phyloP scores from a whole-genome alignment of 1,140 invertebrate species.

The Tetragnatha versicolor region DNA sequence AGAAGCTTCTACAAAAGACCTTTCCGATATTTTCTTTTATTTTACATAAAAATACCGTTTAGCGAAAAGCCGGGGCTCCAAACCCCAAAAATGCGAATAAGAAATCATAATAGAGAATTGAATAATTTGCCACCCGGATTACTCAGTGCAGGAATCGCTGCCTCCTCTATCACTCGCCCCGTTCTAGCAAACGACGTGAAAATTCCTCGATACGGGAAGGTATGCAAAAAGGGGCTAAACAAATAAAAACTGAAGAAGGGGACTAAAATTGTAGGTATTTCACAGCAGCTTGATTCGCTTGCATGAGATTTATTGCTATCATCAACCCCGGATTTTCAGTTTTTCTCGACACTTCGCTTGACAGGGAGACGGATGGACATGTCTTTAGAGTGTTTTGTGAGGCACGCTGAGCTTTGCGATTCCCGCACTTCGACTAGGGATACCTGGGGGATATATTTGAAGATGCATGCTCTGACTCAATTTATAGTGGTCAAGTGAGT shows the following conservation, averaged over 20 bases:
- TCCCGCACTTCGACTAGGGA: no score
- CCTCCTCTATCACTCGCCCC: conserved; percentile 23
- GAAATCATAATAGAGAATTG: conserved; percentile 49
- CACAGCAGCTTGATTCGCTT: conserved; percentile 38
- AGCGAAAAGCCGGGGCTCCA: conserved; percentile 10
- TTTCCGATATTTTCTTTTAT: conserved; percentile 42
- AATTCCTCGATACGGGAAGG: not conserved
- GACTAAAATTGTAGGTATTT: conserved; percentile 41
- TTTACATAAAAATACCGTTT: conserved; percentile 53
- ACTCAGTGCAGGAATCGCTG: conserved; percentile 27
- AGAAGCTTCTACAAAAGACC: not conserved
- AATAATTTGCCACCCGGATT: conserved; percentile 46
- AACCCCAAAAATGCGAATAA: no score
- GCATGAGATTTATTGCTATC: conserved; percentile 27
- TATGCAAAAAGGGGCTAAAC: conserved; percentile 11
- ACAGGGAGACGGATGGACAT: conserved; percentile 11
- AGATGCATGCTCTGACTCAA: no score
- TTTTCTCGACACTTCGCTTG: not conserved
- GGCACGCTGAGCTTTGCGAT: no score
- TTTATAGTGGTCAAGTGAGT: no score
- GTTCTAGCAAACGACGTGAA: conserved; percentile 24
- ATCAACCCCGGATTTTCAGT: conserved; percentile 19
- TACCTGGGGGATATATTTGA: no score
- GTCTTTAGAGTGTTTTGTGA: conserved; percentile 21
- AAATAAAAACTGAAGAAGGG: not conserved